phyloP scores from a whole-genome alignment of 2,797 vertebrate genomes.

The Ctenochaetus hawaiiensis region DNA sequence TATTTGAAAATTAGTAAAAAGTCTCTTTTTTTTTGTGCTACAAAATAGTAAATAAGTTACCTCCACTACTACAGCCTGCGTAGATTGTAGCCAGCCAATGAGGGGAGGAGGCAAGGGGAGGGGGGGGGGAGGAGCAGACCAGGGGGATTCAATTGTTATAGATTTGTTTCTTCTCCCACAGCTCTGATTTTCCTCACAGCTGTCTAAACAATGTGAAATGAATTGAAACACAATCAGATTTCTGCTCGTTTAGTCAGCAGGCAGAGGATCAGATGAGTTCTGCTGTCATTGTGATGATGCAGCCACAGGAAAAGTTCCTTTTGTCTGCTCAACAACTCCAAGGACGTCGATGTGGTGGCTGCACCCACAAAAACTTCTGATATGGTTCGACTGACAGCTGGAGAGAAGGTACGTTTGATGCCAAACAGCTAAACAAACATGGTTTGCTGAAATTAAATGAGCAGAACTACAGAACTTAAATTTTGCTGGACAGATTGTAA shows the following conservation, averaged over 20 bases:
- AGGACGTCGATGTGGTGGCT: not conserved
- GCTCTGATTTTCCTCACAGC: slow-evolving; percentile 1
- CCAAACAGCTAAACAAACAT: not conserved
- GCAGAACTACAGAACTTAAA: not conserved
- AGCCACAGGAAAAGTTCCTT: slow-evolving; percentile 2
- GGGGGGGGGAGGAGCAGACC: slow-evolving; percentile 3
- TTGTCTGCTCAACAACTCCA: not conserved
- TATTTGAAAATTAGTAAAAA: slow-evolving; percentile 91
- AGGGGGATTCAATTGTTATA: not conserved
- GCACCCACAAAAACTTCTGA: slow-evolving; percentile 8
- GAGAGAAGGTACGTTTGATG: slow-evolving; percentile 8
- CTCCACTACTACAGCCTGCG: slow-evolving; percentile 69
- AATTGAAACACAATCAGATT: slow-evolving; percentile 3
- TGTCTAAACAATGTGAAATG: not conserved
- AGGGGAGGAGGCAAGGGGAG: slow-evolving; percentile 7
- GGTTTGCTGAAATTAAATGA: not conserved
- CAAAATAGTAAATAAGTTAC: slow-evolving; percentile 81
- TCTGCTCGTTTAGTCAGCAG: slow-evolving; percentile 12
- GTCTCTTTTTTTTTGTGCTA: slow-evolving; percentile 68
- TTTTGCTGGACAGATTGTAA: not conserved
- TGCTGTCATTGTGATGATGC: not conserved
- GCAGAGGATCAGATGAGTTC: not conserved
- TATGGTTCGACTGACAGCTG: slow-evolving; percentile 1
- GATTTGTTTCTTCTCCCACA: not conserved
- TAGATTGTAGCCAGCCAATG: slow-evolving; percentile 58